These are phyloP conservation scores for Nebria salina DNA, from an alignment of 2,888 invertebrate species.

Conservation along the genomic window DNA sequence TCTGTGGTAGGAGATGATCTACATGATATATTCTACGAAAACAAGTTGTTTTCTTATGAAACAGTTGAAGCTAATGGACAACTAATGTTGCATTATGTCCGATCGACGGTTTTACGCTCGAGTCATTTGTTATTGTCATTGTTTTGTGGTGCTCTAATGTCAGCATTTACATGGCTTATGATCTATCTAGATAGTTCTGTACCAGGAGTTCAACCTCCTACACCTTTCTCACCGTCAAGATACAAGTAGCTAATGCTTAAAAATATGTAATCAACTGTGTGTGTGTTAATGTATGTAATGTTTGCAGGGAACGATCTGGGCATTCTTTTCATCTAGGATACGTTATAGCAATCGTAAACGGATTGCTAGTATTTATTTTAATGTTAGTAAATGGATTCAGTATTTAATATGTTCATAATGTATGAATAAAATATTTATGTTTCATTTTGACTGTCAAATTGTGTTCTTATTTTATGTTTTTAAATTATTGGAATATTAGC, in stretches of 20 bases:
- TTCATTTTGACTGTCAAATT: not conserved
- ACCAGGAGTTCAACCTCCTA: constrained; percentile 69
- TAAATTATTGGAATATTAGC: not conserved
- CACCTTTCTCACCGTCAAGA: constrained; percentile 67
- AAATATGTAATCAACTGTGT: not conserved
- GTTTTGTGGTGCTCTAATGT: constrained; percentile 64
- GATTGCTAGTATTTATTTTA: constrained; percentile 62
- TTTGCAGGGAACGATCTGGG: constrained; percentile 58
- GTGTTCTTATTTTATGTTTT: not conserved
- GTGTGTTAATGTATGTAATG: constrained; percentile 37
- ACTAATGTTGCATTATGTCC: constrained; percentile 57
- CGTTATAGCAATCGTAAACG: constrained; percentile 63
- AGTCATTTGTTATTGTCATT: constrained; percentile 59
- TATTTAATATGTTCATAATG: not conserved
- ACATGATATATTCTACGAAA: constrained; percentile 54
- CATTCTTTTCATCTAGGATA: constrained; percentile 64
- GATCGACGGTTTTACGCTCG: constrained; percentile 57
- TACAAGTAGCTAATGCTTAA: constrained; percentile 59
- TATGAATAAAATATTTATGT: not conserved
- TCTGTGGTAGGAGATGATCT: constrained; percentile 53
- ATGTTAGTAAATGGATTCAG: constrained; percentile 54
- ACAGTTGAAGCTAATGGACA: constrained; percentile 57
- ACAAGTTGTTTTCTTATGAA: constrained; percentile 55
- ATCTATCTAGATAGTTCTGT: constrained; percentile 71
- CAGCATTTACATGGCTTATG: constrained; percentile 68